These are phyloP conservation scores for Caranx melampygus DNA, from an alignment of 2,113 vertebrate genomes.

Conservation along the genomic window DNA sequence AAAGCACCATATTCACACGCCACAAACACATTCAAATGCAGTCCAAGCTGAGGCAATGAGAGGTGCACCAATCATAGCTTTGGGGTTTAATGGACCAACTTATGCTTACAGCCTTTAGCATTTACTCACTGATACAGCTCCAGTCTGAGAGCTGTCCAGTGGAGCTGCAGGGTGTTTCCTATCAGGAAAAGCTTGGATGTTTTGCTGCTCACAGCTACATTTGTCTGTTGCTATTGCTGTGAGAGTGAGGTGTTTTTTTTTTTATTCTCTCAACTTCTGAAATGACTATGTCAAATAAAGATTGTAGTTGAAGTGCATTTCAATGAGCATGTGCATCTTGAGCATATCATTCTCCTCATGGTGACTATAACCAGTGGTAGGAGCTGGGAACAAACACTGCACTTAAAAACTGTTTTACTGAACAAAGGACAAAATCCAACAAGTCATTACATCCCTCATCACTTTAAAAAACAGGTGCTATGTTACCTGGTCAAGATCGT, in stretches of 20 bases:
- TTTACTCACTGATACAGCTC: background rate
- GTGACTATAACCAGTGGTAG: background rate
- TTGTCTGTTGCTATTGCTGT: background rate
- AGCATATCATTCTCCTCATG: background rate
- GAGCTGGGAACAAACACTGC: background rate
- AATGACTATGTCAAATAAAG: background rate
- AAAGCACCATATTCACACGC: background rate
- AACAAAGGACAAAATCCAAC: background rate
- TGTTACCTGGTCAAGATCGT: conserved; percentile 95
- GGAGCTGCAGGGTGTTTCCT: background rate
- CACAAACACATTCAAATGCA: background rate
- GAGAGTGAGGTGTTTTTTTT: background rate
- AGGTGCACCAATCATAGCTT: background rate
- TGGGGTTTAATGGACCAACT: background rate
- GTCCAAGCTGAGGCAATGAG: background rate
- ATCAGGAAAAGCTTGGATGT: background rate
- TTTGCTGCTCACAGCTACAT: background rate
- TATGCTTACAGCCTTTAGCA: background rate
- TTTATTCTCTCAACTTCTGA: background rate
- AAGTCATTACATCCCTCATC: background rate
- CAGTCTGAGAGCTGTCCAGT: background rate
- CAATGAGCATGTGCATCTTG: background rate
- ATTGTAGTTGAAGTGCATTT: background rate
- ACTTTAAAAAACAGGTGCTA: background rate
- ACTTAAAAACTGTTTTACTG: background rate